Percentiles rank a stretch among this genome's conserved stretches.
phyloP scores from a whole-genome alignment of 2,888 invertebrate species.

The Drosophila atroscutellata region DNA sequence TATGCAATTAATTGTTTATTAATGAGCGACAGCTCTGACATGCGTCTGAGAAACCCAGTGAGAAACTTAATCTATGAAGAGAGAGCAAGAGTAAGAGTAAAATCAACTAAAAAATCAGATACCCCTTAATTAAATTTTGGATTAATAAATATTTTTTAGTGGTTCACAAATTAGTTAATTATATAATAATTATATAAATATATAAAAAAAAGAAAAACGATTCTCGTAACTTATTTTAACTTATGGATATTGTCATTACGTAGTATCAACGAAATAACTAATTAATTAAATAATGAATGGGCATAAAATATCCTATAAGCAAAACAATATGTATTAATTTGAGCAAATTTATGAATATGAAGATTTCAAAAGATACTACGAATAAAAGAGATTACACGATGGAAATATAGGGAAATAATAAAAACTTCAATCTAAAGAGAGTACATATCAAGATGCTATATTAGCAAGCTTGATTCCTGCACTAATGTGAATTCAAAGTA shows the following conservation, averaged over 20 bases:
- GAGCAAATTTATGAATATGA: not conserved
- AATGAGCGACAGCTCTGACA: not conserved
- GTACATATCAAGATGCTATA: not conserved
- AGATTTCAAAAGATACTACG: not conserved
- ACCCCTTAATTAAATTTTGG: not conserved
- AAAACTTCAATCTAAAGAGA: not conserved
- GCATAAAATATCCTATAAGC: not conserved
- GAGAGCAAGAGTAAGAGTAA: not conserved
- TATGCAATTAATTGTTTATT: slow-evolving; percentile 3
- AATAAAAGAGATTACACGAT: no score
- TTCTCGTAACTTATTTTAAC: not conserved
- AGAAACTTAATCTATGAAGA: not conserved
- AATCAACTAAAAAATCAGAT: not conserved
- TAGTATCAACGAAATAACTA: not conserved
- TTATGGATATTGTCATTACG: not conserved
- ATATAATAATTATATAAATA: not conserved
- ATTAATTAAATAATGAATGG: not conserved
- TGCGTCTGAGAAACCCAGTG: not conserved
- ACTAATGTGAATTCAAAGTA: slow-evolving; percentile 1
- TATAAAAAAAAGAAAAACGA: not conserved
- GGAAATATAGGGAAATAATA: not conserved
- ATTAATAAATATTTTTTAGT: not conserved
- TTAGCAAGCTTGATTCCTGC: slow-evolving; percentile 4
- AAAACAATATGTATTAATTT: not conserved
- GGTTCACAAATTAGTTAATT: not conserved